These are phyloP conservation scores for Dromas ardeola DNA, from an alignment of 2,113 vertebrate species.

Conservation along the genomic window DNA sequence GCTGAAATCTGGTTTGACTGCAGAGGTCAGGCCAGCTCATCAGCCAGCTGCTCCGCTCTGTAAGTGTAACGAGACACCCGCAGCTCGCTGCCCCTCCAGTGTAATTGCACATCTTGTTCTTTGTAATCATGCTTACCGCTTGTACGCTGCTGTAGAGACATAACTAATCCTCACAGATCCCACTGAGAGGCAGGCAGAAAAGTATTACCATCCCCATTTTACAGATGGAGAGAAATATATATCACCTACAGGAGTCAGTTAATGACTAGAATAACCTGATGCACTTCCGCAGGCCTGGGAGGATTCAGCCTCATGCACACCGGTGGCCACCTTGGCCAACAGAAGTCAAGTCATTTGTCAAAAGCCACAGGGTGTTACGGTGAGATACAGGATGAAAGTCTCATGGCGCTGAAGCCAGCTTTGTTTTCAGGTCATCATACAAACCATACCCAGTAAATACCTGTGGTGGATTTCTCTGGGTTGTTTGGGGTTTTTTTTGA, in stretches of 20 bases:
- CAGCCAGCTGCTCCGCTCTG: conserved; percentile 46
- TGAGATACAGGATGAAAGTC: not conserved
- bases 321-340: not conserved
- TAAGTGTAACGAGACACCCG: not conserved
- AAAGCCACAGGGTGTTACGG: not conserved
- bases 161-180: conserved; percentile 24
- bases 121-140: conserved; percentile 24
- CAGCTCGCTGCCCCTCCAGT: conserved; percentile 41
- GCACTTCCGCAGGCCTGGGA: not conserved
- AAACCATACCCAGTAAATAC: not conserved
- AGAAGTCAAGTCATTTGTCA: not conserved
- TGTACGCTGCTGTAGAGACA: not conserved
- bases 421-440: not conserved
- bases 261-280: not conserved
- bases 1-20: conserved; percentile 48
- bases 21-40: conserved; percentile 51
- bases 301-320: not conserved
- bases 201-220: not conserved
- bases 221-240: not conserved
- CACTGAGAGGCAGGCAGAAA: conserved; percentile 12
- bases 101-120: conserved; percentile 49
- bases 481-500: not conserved
- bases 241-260: not conserved
- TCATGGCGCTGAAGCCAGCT: fast-evolving
- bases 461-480: not conserved